phyloP scores from a whole-genome alignment of 2,888 invertebrate genomes.

The Heliconius cydno region DNA sequence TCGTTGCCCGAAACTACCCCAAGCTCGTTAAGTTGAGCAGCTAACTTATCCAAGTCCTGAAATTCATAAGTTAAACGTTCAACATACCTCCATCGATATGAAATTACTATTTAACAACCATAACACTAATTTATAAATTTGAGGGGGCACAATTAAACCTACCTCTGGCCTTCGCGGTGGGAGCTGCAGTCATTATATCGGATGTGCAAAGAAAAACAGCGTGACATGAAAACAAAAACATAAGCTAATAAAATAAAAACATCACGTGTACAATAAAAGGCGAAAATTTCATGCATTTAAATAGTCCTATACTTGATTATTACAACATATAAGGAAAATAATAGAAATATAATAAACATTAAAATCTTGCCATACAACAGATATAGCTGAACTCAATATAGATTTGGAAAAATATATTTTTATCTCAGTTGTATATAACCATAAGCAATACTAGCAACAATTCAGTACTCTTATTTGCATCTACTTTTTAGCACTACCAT shows the following conservation, averaged over 20 bases:
- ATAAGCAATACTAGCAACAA: neutral
- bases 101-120: neutral
- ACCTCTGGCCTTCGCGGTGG: slow-evolving; percentile 96
- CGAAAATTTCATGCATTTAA: slow-evolving; percentile 32
- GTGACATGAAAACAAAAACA: slow-evolving; percentile 80
- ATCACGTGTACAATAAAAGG: slow-evolving; percentile 47
- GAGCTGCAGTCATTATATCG: slow-evolving; percentile 85
- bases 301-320: neutral
- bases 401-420: neutral
- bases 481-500: slow-evolving; percentile 1
- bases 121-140: neutral
- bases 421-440: neutral
- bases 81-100: neutral
- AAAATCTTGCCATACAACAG: too few relatives aligned
- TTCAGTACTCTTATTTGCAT: neutral
- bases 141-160: slow-evolving; percentile 71
- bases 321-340: neutral
- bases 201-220: slow-evolving; percentile 81
- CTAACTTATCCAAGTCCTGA: slow-evolving; percentile 98
- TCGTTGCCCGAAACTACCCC: slow-evolving; percentile 91
- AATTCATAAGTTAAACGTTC: slow-evolving; percentile 44
- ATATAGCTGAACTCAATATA: neutral
- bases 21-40: slow-evolving; percentile 97
- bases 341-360: neutral
- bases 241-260: slow-evolving; percentile 67